Conservation (phyloP, 2,888 invertebrate genomes). For the Stenurella melanura region DNA sequence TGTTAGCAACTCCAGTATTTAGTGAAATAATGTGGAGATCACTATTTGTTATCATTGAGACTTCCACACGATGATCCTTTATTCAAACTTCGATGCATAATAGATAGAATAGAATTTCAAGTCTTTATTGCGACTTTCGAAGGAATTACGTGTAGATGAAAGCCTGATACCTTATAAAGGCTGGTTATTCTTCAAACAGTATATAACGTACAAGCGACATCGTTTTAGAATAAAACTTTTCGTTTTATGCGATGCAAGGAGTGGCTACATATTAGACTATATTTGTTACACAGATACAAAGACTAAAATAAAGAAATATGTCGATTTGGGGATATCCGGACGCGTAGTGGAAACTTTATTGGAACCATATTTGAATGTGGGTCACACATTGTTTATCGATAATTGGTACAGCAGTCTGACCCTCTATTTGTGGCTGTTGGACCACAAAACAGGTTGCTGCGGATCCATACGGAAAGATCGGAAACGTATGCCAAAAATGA, state of each 20-base stretch:
- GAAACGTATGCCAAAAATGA: too few species aligned
- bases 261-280: slow-evolving; percentile 6
- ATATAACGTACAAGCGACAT: too few species aligned
- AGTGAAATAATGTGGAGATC: not conserved
- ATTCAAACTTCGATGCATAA: not conserved
- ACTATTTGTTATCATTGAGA: not conserved
- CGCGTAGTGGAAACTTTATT: slow-evolving; percentile 17
- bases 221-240: not conserved
- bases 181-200: not conserved
- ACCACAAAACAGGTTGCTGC: too few species aligned
- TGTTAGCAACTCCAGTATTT: not conserved
- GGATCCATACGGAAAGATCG: too few species aligned
- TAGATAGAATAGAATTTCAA: not conserved
- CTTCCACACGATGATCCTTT: not conserved
- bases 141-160: not conserved
- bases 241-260: not conserved
- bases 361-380: slow-evolving; percentile 6
- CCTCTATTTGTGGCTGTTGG: too few species aligned
- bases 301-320: not conserved
- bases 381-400: not conserved
- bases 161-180: not conserved
- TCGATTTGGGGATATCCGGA: slow-evolving; percentile 32
- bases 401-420: too few species aligned
- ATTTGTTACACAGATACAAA: not conserved
- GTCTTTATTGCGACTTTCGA: not conserved